A percentile compares a stretch with the other conserved stretches of the same genome.
These are phyloP conservation scores for Orthonevra nobilis DNA, from an alignment of 2,888 invertebrate genomes.

Conservation along the genomic window DNA sequence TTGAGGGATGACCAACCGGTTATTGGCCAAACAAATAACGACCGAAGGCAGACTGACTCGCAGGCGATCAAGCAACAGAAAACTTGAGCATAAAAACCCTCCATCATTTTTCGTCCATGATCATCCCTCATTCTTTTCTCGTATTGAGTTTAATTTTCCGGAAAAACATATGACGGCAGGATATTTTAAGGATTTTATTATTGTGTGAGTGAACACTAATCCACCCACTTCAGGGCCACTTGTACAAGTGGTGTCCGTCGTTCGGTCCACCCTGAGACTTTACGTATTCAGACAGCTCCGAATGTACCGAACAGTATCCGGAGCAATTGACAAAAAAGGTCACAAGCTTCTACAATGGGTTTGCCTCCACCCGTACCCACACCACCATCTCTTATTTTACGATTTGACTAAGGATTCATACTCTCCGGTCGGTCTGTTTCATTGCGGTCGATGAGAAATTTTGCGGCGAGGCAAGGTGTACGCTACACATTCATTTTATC, in stretches of 20 bases:
- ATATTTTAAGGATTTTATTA: slow-evolving; percentile 64
- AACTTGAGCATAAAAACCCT: slow-evolving; percentile 37
- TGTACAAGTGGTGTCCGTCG: too few species aligned
- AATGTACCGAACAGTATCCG: slow-evolving; percentile 36
- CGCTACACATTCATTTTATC: slow-evolving; percentile 52
- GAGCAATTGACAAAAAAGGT: slow-evolving; percentile 42
- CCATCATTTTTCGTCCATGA: slow-evolving; percentile 30
- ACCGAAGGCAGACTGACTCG: neutral
- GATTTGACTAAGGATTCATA: slow-evolving; percentile 64
- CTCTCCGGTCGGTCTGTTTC: slow-evolving; percentile 39
- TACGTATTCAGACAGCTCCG: too few species aligned
- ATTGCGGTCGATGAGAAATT: slow-evolving; percentile 61
- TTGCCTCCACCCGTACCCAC: slow-evolving; percentile 2
- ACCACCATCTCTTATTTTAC: slow-evolving; percentile 53
- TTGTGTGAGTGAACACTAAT: slow-evolving; percentile 48
- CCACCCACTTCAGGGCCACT: slow-evolving; percentile 44
- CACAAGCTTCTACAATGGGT: slow-evolving; percentile 46
- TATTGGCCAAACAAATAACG: slow-evolving; percentile 38
- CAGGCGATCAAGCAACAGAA: slow-evolving; percentile 6
- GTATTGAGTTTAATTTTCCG: slow-evolving; percentile 78
- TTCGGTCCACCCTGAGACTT: too few species aligned
- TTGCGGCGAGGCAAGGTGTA: slow-evolving; percentile 32
- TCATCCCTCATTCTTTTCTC: slow-evolving; percentile 19
- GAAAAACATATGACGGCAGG: slow-evolving; percentile 73
- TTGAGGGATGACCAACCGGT: slow-evolving; percentile 45